A percentile compares a stretch with the other conserved stretches of the same genome.
phyloP scores from a whole-genome alignment of 2,797 vertebrate genomes.

The Otolemur crassicaudatus region DNA sequence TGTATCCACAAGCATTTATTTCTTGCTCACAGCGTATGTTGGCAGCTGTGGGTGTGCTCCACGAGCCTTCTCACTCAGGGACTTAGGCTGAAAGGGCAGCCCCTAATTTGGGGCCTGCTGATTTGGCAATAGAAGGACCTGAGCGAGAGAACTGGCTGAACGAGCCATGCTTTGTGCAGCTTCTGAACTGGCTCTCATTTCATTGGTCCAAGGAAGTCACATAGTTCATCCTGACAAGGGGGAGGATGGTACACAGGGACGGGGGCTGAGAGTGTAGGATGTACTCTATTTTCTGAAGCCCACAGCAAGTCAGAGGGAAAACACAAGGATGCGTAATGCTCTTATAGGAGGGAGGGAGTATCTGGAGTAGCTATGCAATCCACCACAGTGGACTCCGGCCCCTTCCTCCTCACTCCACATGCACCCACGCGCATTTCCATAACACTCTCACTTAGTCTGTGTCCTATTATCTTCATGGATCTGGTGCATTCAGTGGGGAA shows the following conservation, averaged over 20 bases:
- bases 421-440: not conserved
- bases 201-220: not conserved
- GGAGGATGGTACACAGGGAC: not conserved
- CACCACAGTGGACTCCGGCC: rapidly evolving
- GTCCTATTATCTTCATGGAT: not conserved
- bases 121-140: not conserved
- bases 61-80: not conserved
- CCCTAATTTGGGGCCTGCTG: conserved; percentile 9
- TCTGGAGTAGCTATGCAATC: not conserved
- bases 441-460: not conserved
- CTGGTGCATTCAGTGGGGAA: not conserved
- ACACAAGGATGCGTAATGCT: not conserved
- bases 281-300: not conserved
- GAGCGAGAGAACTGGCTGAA: not conserved
- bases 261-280: not conserved
- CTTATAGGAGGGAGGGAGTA: not conserved
- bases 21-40: conserved; percentile 10
- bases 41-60: conserved; percentile 37
- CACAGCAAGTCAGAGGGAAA: not conserved
- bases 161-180: not conserved
- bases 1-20: conserved; percentile 1
- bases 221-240: not conserved
- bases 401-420: not conserved
- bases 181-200: not conserved
- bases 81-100: conserved; percentile 17